Conservation (phyloP, 2,113 vertebrate genomes). For the Ploceus nigricollis region DNA sequence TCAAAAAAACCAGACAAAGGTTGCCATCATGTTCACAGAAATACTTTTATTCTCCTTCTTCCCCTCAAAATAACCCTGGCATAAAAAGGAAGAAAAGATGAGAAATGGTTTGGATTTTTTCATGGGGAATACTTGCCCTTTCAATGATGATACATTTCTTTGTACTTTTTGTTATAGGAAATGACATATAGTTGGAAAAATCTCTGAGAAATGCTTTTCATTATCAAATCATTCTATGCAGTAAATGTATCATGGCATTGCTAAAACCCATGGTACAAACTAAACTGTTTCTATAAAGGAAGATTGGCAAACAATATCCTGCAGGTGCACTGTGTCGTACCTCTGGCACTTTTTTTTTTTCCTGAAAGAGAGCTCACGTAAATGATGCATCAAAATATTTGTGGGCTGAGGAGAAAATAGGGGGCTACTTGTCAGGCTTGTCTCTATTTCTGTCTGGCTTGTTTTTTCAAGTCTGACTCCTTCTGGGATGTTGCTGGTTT, state of each 20-base stretch:
- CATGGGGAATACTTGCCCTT: constrained; percentile 34
- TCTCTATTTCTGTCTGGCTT: not conserved
- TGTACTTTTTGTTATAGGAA: constrained; percentile 34
- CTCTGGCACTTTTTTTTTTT: not conserved
- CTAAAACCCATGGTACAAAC: not conserved
- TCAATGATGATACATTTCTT: constrained; percentile 30
- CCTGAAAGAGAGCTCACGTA: not conserved
- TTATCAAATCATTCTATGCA: constrained; percentile 24
- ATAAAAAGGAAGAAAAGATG: constrained; percentile 30
- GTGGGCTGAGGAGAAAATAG: not conserved
- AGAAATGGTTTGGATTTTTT: constrained; percentile 33
- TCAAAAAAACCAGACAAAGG: not conserved
- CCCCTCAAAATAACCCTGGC: constrained; percentile 30
- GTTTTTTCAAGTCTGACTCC: not conserved
- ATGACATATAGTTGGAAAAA: constrained; percentile 39
- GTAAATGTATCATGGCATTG: not conserved
- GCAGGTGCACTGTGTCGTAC: not conserved
- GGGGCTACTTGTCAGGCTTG: not conserved
- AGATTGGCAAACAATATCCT: not conserved
- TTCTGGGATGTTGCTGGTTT: not conserved
- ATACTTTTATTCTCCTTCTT: not conserved
- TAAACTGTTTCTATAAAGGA: not conserved
- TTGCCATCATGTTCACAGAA: constrained; percentile 27
- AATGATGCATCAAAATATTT: constrained; percentile 12
- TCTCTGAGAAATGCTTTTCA: constrained; percentile 32